Percentiles rank a stretch among this genome's conserved stretches.
Conservation (phyloP, 1,140 invertebrate genomes). For the Drosophila subobscura region DNA sequence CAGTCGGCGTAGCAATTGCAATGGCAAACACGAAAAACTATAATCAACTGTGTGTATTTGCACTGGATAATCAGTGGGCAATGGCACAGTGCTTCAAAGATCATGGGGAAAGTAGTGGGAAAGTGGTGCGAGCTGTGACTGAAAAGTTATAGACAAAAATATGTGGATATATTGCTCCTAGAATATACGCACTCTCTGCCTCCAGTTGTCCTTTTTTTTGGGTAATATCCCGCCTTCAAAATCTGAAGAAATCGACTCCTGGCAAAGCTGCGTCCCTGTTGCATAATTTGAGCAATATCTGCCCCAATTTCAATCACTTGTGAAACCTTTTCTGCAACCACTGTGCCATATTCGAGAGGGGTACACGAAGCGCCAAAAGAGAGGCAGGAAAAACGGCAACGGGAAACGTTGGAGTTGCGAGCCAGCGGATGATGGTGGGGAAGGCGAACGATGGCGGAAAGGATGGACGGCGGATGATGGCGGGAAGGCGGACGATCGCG, state of each 20-base stretch:
- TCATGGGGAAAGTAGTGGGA: not conserved
- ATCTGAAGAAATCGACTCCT: no score
- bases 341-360: constrained; percentile 9
- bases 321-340: constrained; percentile 2
- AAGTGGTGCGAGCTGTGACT: no score
- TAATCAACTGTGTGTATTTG: constrained; percentile 80
- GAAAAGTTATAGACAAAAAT: no score
- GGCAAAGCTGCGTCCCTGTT: no score
- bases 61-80: constrained; percentile 74
- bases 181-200: no score
- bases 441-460: no score
- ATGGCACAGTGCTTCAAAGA: constrained; percentile 19
- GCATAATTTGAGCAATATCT: no score
- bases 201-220: no score
- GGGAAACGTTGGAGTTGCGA: constrained; percentile 47
- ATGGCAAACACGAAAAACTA: constrained; percentile 77
- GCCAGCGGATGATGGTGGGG: not conserved
- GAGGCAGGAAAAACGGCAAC: constrained; percentile 47
- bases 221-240: no score
- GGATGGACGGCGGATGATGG: not conserved
- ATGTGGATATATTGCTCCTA: no score
- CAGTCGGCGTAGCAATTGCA: constrained; percentile 46
- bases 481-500: not conserved
- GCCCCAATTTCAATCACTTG: no score
- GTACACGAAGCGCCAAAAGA: constrained; percentile 2